These are phyloP conservation scores for Papilio polyxenes DNA, from an alignment of 1,140 invertebrate species.

Conservation along the genomic window DNA sequence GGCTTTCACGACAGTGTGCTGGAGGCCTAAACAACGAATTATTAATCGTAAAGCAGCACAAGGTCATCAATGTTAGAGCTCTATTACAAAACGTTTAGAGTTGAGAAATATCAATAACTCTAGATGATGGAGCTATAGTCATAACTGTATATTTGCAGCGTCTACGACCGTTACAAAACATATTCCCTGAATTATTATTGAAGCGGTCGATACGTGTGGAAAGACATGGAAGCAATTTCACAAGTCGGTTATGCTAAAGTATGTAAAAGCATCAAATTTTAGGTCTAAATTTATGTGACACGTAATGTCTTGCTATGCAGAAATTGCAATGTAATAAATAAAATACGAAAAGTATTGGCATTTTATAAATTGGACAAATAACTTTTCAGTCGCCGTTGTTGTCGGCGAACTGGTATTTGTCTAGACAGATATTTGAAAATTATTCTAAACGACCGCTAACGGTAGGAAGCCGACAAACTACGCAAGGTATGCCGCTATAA, in stretches of 20 bases:
- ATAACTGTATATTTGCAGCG: slow-evolving; percentile 18
- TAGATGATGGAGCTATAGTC: slow-evolving; percentile 16
- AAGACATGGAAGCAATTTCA: background rate
- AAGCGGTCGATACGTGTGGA: background rate
- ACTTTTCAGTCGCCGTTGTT: slow-evolving; percentile 5
- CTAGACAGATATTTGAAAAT: slow-evolving; percentile 33
- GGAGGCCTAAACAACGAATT: slow-evolving; percentile 9
- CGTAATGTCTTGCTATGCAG: background rate
- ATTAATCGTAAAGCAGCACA: background rate
- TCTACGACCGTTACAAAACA: background rate
- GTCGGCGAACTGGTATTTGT: background rate
- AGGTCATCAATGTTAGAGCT: slow-evolving; percentile 16
- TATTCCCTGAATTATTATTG: slow-evolving; percentile 17
- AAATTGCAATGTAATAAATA: background rate
- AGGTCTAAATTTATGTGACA: background rate
- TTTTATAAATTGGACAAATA: slow-evolving; percentile 17
- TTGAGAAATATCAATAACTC: slow-evolving; percentile 10
- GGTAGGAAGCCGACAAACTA: slow-evolving; percentile 7
- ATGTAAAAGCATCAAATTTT: background rate
- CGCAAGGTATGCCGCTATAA: slow-evolving; percentile 7
- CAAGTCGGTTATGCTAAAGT: background rate
- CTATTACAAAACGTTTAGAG: slow-evolving; percentile 20
- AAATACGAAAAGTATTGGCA: background rate
- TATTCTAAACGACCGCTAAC: slow-evolving; percentile 25
- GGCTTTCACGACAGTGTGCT: background rate